Evolutionary conservation across 2,888 invertebrate genomes (phyloP).

Genomic region (Branchellion lobata): DNA sequence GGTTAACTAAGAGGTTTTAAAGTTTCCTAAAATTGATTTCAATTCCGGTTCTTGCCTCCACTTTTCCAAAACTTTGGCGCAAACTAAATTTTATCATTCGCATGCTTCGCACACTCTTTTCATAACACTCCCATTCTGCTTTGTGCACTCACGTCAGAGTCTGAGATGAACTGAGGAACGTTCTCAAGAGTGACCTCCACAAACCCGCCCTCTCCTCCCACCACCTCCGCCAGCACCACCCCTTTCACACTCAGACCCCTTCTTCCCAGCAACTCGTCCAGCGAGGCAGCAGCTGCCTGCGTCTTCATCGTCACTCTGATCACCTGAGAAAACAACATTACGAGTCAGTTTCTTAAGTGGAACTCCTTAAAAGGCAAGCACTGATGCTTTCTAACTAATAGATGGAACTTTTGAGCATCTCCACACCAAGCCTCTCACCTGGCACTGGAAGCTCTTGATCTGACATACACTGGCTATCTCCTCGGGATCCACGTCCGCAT

Average conservation of each 20-base stretch:
- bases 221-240: constrained; percentile 24
- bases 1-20: too few species aligned
- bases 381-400: too few species aligned
- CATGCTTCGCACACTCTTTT: too few species aligned
- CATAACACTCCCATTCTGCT: too few species aligned
- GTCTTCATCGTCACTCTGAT: constrained; percentile 41
- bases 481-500: constrained; percentile 37
- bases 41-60: too few species aligned
- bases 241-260: constrained; percentile 3
- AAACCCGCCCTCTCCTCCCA: neutral
- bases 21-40: too few species aligned
- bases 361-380: too few species aligned
- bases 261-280: constrained; percentile 23
- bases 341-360: too few species aligned
- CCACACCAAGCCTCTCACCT: too few species aligned
- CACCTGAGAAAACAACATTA: neutral
- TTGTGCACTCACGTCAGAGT: constrained; percentile 39
- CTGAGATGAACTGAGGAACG: constrained; percentile 33
- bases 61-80: too few species aligned
- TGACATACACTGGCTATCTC: constrained; percentile 37
- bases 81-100: too few species aligned
- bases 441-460: neutral
- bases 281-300: neutral
- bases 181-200: constrained; percentile 32
- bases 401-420: too few species aligned